phyloP scores from a whole-genome alignment of 2,113 vertebrate genomes.

The Tor tambroides region DNA sequence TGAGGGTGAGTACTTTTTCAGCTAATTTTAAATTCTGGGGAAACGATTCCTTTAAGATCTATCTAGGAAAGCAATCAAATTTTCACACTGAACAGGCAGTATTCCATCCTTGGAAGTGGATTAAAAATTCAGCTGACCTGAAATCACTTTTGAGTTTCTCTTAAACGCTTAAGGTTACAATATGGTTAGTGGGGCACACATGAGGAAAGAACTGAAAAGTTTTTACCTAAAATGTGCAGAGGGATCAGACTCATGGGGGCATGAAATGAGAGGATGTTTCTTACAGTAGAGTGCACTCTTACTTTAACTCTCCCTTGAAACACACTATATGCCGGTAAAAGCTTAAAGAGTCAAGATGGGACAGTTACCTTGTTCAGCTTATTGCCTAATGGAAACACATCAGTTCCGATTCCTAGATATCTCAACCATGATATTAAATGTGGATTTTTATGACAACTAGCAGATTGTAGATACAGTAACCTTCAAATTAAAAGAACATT shows the following conservation, averaged over 20 bases:
- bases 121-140: constrained; percentile 10
- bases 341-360: neutral
- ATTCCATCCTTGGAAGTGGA: neutral
- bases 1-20: neutral
- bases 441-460: neutral
- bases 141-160: neutral
- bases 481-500: neutral
- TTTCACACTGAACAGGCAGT: neutral
- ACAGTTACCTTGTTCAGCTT: constrained; percentile 11
- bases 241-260: neutral
- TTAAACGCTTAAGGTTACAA: neutral
- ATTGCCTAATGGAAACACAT: constrained; percentile 1
- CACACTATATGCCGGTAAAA: neutral
- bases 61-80: neutral
- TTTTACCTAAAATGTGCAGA: neutral
- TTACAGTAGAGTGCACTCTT: constrained; percentile 3
- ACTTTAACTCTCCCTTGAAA: constrained; percentile 25
- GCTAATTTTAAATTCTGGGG: neutral
- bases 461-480: neutral
- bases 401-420: neutral
- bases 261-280: neutral
- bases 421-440: neutral
- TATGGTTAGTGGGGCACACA: constrained; percentile 16
- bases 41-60: neutral
- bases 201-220: neutral